Conservation (phyloP, 1,140 invertebrate species). For the Gerris buenoi region DNA sequence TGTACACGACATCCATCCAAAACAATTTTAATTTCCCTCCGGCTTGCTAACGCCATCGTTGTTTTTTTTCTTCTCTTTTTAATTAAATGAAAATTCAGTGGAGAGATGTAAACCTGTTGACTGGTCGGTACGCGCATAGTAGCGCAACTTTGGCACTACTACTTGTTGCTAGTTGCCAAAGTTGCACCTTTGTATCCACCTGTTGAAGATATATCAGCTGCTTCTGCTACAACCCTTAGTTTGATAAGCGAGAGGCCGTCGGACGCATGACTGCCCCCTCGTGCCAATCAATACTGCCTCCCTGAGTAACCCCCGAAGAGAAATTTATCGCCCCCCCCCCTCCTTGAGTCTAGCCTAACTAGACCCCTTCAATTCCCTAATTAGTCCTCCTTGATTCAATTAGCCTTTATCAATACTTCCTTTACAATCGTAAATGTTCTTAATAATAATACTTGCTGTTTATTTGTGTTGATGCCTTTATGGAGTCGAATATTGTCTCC, state of each 20-base stretch:
- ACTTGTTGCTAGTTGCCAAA: not conserved
- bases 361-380: slow-evolving; percentile 4
- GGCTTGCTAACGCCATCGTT: no score
- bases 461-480: no score
- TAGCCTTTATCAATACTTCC: not conserved
- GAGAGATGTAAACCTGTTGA: no score
- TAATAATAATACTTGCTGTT: no score
- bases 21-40: no score
- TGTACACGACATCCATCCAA: no score
- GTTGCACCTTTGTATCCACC: not conserved
- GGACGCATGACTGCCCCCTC: no score
- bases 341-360: not conserved
- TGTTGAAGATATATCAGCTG: not conserved
- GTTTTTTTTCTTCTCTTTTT: no score
- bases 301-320: not conserved
- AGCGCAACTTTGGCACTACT: not conserved
- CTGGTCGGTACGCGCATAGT: not conserved
- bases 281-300: slow-evolving; percentile 6
- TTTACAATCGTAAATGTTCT: no score
- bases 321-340: not conserved
- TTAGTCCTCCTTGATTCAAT: not conserved
- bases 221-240: not conserved
- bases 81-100: no score
- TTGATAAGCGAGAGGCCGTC: not conserved
- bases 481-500: no score